phyloP scores from a whole-genome alignment of 2,113 vertebrate species.

The Chlamydotis undulata region DNA sequence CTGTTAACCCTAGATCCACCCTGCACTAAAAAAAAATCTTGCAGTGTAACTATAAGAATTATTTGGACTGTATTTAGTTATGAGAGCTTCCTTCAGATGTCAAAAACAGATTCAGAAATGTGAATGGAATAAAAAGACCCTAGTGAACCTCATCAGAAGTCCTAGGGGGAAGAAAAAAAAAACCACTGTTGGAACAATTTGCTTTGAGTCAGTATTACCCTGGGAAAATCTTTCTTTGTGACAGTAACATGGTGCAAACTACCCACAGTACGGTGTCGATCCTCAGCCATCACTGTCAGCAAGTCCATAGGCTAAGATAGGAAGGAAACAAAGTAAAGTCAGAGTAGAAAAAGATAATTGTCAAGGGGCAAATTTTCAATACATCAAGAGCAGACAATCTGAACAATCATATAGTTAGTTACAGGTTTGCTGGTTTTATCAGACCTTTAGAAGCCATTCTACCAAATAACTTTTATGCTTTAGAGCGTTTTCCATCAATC shows the following conservation, averaged over 20 bases:
- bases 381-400: background rate
- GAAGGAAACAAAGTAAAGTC: background rate
- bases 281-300: background rate
- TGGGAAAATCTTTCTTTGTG: background rate
- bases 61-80: background rate
- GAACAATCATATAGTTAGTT: background rate
- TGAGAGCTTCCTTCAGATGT: background rate
- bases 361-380: background rate
- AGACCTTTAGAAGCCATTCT: conserved; percentile 12
- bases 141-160: background rate
- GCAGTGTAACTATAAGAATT: background rate
- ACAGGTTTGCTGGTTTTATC: background rate
- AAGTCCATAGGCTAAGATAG: background rate
- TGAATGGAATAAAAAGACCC: background rate
- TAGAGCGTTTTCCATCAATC: background rate
- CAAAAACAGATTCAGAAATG: background rate
- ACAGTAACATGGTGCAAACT: background rate
- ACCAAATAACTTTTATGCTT: background rate
- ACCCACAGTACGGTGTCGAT: background rate
- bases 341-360: background rate
- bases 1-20: background rate
- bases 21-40: background rate
- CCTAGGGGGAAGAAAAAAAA: background rate
- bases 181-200: background rate
- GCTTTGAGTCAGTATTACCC: background rate